phyloP scores from a whole-genome alignment of 2,888 invertebrate species.

The Schrankia costaestrigalis region DNA sequence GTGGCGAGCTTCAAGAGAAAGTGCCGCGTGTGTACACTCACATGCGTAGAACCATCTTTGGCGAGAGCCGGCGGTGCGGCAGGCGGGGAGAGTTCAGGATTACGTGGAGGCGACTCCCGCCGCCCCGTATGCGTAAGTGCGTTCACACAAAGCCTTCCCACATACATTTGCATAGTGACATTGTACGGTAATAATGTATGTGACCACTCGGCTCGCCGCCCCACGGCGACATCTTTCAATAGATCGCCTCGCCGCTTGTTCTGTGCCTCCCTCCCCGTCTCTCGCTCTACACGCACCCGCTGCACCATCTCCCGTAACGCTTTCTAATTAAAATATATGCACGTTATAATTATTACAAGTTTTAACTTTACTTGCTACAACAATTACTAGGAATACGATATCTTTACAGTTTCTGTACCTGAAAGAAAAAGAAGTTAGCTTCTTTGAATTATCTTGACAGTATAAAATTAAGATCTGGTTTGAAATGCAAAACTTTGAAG shows the following conservation, averaged over 20 bases:
- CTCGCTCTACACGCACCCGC: conserved; percentile 16
- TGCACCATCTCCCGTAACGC: conserved; percentile 36
- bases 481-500: too few relatives aligned
- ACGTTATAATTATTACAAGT: conserved; percentile 19
- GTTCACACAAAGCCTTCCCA: conserved; percentile 77
- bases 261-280: conserved; percentile 31
- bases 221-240: conserved; percentile 70
- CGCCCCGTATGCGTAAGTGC: conserved; percentile 76
- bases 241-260: conserved; percentile 54
- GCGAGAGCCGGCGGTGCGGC: conserved; percentile 57
- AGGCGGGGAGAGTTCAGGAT: conserved; percentile 67
- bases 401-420: too few relatives aligned
- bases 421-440: too few relatives aligned
- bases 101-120: conserved; percentile 68
- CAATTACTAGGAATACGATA: too few relatives aligned
- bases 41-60: conserved; percentile 77
- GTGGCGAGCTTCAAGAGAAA: conserved; percentile 82
- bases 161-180: conserved; percentile 81
- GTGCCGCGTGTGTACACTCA: conserved; percentile 79
- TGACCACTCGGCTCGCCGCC: conserved; percentile 71
- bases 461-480: too few relatives aligned
- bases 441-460: too few relatives aligned
- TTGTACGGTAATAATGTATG: conserved; percentile 80
- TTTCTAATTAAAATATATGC: conserved; percentile 56
- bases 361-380: conserved; percentile 34